Evolutionary conservation across 53 echinoderm and acorn worm genomes (phyloP), one percentile per base, ranked within the genome.

Genomic region (Actinopyga echinites): DNA sequence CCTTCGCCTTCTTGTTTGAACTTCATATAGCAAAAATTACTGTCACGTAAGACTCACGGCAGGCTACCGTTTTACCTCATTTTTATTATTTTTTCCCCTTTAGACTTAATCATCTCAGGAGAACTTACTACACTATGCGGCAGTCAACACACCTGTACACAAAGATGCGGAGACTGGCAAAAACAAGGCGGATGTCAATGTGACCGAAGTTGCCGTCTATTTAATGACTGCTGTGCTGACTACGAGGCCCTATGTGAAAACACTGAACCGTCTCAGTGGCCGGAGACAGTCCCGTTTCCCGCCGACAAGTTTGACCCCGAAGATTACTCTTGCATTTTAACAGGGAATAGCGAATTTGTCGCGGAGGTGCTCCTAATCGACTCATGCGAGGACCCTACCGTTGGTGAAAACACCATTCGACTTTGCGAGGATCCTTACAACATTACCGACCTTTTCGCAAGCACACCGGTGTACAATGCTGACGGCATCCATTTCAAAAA

Each of bases 401-500:
- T n/a, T 64, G 75, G 35, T 38, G 19, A 34, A 60, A 55, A 1
- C 12, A 54, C 58, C 21, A 10, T 24, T 34, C 8, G 12, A n/a
- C 33, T 31, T 5, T 92, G 92, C 71, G 83, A 89, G 33, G 83
- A 42, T 6, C 17, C 56, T 31, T 73, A 78, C 6, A 19, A 64
- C 1, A 35, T 53, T 8, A 65, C 79, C 53, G 91, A 94, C 75
- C 87, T 94, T 57, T 83, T 94, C 34, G 66, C 86, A 0, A 87
- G 71, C 37, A 73, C 88, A 26, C 94, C 94, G 7, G 94, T 94
- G 0, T 89, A 80, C 44, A 89, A 86, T 74, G 24, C 25, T 3
- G 55, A 77, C 4, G 86, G 91, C 23, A 57, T 65, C 40, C 80
- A 80, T 3, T 94, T 74, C 78, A 88, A 82, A 66, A 94, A 94